These are phyloP conservation scores for Ooceraea biroi DNA, from an alignment of 1,140 invertebrate species.

Conservation along the genomic window DNA sequence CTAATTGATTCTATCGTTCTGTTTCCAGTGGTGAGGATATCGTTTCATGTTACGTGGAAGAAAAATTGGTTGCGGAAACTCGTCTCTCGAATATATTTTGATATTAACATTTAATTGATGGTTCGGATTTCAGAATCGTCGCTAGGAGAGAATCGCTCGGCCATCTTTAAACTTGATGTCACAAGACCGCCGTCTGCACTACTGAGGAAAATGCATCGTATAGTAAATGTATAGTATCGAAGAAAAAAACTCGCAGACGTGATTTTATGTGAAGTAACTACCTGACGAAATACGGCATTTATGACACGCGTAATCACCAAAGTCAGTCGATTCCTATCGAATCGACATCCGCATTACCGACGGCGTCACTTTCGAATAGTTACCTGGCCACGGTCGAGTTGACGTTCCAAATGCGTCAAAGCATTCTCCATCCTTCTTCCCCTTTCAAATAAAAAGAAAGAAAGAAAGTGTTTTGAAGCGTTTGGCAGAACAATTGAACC, in stretches of 20 bases:
- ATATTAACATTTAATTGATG: neutral
- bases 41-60: neutral
- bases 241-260: neutral
- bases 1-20: no score
- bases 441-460: no score
- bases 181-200: neutral
- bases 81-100: neutral
- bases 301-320: no score
- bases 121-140: slow-evolving; percentile 11
- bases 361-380: neutral
- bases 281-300: no score
- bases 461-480: neutral
- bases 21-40: neutral
- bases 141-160: neutral
- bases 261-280: no score
- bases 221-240: neutral
- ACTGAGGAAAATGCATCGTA: neutral
- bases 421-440: no score
- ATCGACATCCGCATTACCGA: no score
- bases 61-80: neutral
- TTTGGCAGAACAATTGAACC: no score
- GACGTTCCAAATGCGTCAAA: no score
- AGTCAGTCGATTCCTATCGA: no score
- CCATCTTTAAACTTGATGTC: slow-evolving; percentile 23
- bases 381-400: no score